These are phyloP conservation scores for Drosophila leonis DNA, from an alignment of 2,888 invertebrate genomes.

Conservation along the genomic window DNA sequence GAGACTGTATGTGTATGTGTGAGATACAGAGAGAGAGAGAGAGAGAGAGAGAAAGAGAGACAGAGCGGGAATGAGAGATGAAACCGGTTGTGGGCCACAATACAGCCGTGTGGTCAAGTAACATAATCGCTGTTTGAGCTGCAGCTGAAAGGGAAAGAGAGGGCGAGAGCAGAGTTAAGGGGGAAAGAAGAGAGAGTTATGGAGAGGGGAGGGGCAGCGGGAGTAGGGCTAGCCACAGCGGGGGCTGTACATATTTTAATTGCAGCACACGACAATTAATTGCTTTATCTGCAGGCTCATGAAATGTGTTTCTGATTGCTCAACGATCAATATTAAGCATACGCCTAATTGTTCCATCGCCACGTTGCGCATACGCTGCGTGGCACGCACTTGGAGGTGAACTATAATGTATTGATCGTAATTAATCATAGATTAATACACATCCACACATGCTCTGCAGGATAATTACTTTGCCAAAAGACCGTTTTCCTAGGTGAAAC, in stretches of 20 bases:
- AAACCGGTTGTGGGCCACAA: constrained; percentile 37
- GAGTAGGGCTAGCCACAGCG: background rate
- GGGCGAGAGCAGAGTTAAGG: background rate
- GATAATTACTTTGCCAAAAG: background rate
- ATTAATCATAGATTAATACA: constrained; percentile 5
- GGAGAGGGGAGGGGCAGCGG: too few relatives aligned
- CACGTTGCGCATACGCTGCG: constrained; percentile 38
- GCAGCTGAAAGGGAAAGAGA: background rate
- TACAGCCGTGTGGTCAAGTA: constrained; percentile 32
- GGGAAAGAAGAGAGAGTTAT: background rate
- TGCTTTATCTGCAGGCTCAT: constrained; percentile 16
- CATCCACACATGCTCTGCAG: background rate
- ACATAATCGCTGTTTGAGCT: constrained; percentile 31
- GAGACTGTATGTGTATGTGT: background rate
- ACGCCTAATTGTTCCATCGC: constrained; percentile 43
- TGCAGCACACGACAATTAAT: constrained; percentile 34
- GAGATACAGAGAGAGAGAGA: too few relatives aligned
- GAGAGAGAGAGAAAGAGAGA: background rate
- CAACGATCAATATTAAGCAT: constrained; percentile 51
- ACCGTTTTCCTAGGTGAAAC: background rate
- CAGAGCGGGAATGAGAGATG: background rate
- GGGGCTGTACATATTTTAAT: constrained; percentile 22
- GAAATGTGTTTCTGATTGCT: constrained; percentile 54
- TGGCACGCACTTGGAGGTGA: background rate
- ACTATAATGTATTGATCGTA: background rate